Conservation (phyloP, 2,888 invertebrate genomes). For the Drosophila prostipennis region DNA sequence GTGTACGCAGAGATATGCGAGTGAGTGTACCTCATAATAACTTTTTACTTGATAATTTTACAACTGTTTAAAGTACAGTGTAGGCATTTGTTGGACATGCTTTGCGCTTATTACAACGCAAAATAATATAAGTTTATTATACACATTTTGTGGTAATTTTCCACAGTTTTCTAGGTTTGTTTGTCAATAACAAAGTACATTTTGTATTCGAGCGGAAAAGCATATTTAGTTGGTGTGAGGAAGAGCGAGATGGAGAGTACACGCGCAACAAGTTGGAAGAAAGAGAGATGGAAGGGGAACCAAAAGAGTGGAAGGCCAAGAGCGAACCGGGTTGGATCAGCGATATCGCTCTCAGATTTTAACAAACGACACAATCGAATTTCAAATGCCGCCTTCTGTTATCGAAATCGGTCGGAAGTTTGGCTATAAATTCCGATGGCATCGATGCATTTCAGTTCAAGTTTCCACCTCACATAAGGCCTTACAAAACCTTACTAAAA, state of each 20-base stretch:
- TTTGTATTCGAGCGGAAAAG: neutral
- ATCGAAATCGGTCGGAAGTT: neutral
- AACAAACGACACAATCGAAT: slow-evolving; percentile 1
- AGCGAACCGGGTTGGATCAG: slow-evolving; percentile 6
- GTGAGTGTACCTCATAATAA: too few relatives aligned
- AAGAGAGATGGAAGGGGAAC: neutral
- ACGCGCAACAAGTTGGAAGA: neutral
- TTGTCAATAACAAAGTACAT: slow-evolving; percentile 27
- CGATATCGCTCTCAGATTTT: neutral
- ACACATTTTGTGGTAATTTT: slow-evolving; percentile 38
- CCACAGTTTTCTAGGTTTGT: slow-evolving; percentile 24
- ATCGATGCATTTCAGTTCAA: neutral
- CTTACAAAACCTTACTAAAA: neutral
- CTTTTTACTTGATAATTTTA: too few relatives aligned
- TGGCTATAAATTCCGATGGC: neutral
- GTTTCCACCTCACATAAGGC: neutral
- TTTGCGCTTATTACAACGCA: neutral
- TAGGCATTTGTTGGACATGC: neutral
- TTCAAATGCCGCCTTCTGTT: neutral
- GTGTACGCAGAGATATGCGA: too few relatives aligned
- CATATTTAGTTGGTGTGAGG: neutral
- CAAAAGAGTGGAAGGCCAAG: neutral
- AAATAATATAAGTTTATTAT: neutral
- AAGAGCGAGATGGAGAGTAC: neutral
- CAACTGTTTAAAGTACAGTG: slow-evolving; percentile 12